These are phyloP conservation scores for Ischnus inquisitorius DNA, from an alignment of 2,888 invertebrate species.

Conservation along the genomic window DNA sequence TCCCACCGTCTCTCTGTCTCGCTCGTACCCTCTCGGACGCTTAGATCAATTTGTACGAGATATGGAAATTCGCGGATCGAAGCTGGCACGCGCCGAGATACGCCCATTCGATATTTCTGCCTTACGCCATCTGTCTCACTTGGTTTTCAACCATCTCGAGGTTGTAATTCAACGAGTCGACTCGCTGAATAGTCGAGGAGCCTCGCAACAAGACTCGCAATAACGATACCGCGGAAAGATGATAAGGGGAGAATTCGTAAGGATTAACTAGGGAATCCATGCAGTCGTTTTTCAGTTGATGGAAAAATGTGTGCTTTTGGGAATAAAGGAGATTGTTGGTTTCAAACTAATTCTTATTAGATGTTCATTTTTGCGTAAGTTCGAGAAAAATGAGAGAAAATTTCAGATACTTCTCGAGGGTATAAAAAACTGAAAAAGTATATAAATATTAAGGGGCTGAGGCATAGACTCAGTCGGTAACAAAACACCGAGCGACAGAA, in stretches of 20 bases:
- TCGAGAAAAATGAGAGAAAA: no score
- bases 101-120: conserved; percentile 40
- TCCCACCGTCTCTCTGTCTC: conserved; percentile 17
- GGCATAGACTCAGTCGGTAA: no score
- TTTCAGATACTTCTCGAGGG: no score
- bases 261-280: background rate
- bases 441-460: no score
- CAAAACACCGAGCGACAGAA: no score
- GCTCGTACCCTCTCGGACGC: conserved; percentile 37
- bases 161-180: conserved; percentile 44
- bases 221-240: conserved; percentile 19
- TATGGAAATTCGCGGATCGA: conserved; percentile 67
- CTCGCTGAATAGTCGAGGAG: conserved; percentile 29
- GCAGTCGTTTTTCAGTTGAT: no score
- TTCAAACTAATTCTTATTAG: no score
- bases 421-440: no score
- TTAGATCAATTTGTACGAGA: conserved; percentile 67
- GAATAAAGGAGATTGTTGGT: no score
- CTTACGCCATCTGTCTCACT: background rate
- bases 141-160: background rate
- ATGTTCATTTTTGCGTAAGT: no score
- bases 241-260: background rate
- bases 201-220: conserved; percentile 7
- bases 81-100: conserved; percentile 41
- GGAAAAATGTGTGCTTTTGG: no score